Evolutionary conservation across 2,888 invertebrate species (phyloP).

Genomic region (Ceramica pisi): DNA sequence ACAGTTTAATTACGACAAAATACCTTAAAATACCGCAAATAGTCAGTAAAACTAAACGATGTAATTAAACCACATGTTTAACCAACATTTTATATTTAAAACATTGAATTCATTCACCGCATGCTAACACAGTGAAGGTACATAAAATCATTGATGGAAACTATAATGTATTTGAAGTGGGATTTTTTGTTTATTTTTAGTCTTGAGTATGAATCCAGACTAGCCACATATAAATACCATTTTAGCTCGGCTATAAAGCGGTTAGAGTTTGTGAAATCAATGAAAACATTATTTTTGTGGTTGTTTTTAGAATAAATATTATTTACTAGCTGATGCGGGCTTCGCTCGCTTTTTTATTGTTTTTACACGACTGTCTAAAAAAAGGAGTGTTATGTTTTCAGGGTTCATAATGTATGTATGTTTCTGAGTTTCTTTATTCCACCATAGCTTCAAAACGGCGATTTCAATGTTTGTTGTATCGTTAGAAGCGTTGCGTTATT

Average conservation of each 20-base stretch:
- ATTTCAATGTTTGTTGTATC: too few relatives aligned
- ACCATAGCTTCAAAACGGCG: too few relatives aligned
- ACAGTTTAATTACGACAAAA: neutral
- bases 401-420: too few relatives aligned
- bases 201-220: constrained; percentile 9
- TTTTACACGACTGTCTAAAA: too few relatives aligned
- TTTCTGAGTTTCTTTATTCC: too few relatives aligned
- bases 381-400: too few relatives aligned
- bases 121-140: constrained; percentile 1
- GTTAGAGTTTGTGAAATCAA: neutral
- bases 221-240: neutral
- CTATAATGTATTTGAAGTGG: constrained; percentile 29
- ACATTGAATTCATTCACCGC: neutral
- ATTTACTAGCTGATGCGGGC: too few relatives aligned
- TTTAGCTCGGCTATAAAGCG: neutral
- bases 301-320: neutral
- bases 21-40: too few relatives aligned
- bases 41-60: neutral
- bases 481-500: too few relatives aligned
- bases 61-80: neutral
- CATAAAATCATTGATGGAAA: constrained; percentile 11
- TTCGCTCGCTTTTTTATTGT: too few relatives aligned
- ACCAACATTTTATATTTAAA: neutral
- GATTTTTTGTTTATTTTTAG: constrained; percentile 21
- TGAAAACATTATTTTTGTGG: constrained; percentile 1